Percentiles rank a stretch among this genome's conserved stretches.
Conservation (phyloP, 2,797 vertebrate genomes). For the Dipus sagitta region DNA sequence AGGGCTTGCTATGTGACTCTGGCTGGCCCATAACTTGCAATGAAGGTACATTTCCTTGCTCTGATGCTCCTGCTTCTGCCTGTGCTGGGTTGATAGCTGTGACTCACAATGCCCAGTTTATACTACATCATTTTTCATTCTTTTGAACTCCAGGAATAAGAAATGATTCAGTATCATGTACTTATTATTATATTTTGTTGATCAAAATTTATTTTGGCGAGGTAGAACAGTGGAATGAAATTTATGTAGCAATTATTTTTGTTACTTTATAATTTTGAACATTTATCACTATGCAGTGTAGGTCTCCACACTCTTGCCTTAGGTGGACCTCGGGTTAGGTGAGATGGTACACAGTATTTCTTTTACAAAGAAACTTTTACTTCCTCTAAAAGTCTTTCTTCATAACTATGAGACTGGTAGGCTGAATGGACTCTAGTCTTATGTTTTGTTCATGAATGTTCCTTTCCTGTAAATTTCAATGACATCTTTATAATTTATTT, state of each 20-base stretch:
- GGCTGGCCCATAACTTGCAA: neutral
- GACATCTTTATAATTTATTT: neutral
- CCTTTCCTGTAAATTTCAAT: constrained; percentile 5
- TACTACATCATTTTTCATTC: neutral
- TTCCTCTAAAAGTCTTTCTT: neutral
- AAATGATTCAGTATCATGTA: neutral
- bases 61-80: neutral
- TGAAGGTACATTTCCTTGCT: neutral
- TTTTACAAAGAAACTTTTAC: neutral
- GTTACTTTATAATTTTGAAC: neutral
- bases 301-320: neutral
- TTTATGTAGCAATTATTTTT: neutral
- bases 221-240: neutral
- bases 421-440: neutral
- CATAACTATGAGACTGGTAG: neutral
- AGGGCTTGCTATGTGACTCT: neutral
- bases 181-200: constrained; percentile 3
- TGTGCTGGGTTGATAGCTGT: neutral
- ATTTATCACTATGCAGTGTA: neutral
- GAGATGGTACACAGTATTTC: neutral
- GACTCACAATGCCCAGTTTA: neutral
- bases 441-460: neutral
- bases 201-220: neutral
- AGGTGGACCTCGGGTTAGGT: neutral
- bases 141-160: neutral